Evolutionary conservation across 2,113 vertebrate species (phyloP), one percentile per base, ranked within the genome.

Genomic region (Oreamnos americanus): DNA sequence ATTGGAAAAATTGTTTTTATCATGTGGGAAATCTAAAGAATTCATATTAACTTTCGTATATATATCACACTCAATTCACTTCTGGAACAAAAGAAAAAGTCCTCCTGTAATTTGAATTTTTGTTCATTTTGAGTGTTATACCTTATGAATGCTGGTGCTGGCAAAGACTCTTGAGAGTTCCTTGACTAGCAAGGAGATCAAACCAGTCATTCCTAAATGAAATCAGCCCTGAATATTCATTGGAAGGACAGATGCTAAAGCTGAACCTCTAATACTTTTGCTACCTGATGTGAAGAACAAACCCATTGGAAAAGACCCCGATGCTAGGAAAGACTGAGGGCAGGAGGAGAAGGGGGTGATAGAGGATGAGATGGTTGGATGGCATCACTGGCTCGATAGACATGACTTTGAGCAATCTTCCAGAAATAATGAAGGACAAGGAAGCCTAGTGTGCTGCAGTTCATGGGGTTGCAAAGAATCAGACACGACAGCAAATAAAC

Each of bases 1-100:
- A 81, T 84, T 90, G 9, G 91, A 8, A 98, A 93, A 91, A 82
- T 28, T 81, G 9, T 43, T 94, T 94, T 96, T 58, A 87, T 96
- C 33, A 91, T 64, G 51, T 74, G 12, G 23, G 64, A 9, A 97
- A 85, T 91, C 26, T 89, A 89, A 90, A 88, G 30, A 57, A 95
- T 43, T 93, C 47, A 64, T 51, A 89, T 91, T 86, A 87, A 93
- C 26, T 47, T 78, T 78, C 23, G 60, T 81, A 60, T n/a, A 43
- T 13, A 96, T 16, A 60, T 9, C 8, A 79, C 43, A 90, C 5
- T 81, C 15, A 8, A 49, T 45, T 76, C 7, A 60, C 7, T 67
- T 90, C 51, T 84, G 86, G n/a, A 84, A 83, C 86, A 58, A 25
- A 47, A 81, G 81, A 64, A 57, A 87, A 86, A 74, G 51, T 45